A percentile compares a stretch with the other conserved stretches of the same genome.
Evolutionary conservation across 2,113 vertebrate genomes (phyloP).

Genomic region (Xenopus borealis): DNA sequence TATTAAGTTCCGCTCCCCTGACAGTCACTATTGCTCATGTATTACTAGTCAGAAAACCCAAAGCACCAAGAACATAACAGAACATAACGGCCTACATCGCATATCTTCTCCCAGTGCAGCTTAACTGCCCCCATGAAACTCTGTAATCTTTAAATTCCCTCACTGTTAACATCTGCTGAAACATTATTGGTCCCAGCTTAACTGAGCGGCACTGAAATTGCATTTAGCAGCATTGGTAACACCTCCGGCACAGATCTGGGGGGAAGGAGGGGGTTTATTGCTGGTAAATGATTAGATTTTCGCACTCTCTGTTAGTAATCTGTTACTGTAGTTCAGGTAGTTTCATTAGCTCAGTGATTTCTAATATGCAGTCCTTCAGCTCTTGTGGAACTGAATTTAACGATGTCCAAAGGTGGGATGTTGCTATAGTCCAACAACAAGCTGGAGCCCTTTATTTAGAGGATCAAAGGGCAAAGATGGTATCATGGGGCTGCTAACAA

Average conservation of each 20-base stretch:
- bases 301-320: no score
- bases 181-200: slow-evolving; percentile 92
- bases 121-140: slow-evolving; percentile 89
- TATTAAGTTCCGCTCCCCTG: slow-evolving; percentile 73
- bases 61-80: slow-evolving; percentile 79
- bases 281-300: no score
- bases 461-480: no score
- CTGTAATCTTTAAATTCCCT: slow-evolving; percentile 92
- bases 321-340: no score
- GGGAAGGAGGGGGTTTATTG: background rate
- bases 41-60: slow-evolving; percentile 72
- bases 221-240: slow-evolving; percentile 77
- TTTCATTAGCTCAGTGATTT: no score
- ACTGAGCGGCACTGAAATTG: slow-evolving; percentile 78
- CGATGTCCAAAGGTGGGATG: no score
- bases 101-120: slow-evolving; percentile 84
- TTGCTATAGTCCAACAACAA: no score
- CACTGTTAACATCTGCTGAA: slow-evolving; percentile 97
- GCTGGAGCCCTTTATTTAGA: no score
- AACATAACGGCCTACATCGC: slow-evolving; percentile 83
- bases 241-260: slow-evolving; percentile 69
- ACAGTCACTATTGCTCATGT: slow-evolving; percentile 71
- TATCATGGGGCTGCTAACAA: no score
- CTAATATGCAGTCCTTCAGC: no score
- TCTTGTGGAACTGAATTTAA: no score